Conservation (phyloP, 1,140 invertebrate genomes). For the Camponotus pennsylvanicus region DNA sequence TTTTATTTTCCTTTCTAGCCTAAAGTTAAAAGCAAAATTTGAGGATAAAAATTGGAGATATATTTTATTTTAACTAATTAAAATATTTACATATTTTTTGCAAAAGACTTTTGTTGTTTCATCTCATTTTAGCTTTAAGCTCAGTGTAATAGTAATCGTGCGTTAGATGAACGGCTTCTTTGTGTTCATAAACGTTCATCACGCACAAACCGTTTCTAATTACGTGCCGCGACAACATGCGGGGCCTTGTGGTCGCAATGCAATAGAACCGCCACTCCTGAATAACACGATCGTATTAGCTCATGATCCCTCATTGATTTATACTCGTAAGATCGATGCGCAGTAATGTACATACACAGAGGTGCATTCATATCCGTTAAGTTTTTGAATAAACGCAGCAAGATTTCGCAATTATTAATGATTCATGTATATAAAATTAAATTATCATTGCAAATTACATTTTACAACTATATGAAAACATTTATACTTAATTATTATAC, state of each 20-base stretch:
- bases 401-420: neutral
- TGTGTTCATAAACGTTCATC: constrained; percentile 46
- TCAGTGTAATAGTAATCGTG: constrained; percentile 33
- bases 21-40: neutral
- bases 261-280: constrained; percentile 26
- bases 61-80: neutral
- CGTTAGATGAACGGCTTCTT: constrained; percentile 58
- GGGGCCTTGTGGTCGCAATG: constrained; percentile 78
- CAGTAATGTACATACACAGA: neutral
- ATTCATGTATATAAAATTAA: too few species aligned
- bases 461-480: too few species aligned
- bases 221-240: constrained; percentile 71
- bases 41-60: neutral
- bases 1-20: neutral
- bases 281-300: constrained; percentile 64
- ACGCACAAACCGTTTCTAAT: constrained; percentile 65
- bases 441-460: too few species aligned
- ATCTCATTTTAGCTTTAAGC: constrained; percentile 16
- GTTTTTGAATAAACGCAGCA: neutral
- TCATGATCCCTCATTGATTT: constrained; percentile 56
- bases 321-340: neutral
- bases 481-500: too few species aligned
- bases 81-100: neutral
- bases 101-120: neutral
- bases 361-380: neutral